A percentile compares a stretch with the other conserved stretches of the same genome.
phyloP scores from a whole-genome alignment of 2,888 invertebrate species.

The Saturnia pavonia region DNA sequence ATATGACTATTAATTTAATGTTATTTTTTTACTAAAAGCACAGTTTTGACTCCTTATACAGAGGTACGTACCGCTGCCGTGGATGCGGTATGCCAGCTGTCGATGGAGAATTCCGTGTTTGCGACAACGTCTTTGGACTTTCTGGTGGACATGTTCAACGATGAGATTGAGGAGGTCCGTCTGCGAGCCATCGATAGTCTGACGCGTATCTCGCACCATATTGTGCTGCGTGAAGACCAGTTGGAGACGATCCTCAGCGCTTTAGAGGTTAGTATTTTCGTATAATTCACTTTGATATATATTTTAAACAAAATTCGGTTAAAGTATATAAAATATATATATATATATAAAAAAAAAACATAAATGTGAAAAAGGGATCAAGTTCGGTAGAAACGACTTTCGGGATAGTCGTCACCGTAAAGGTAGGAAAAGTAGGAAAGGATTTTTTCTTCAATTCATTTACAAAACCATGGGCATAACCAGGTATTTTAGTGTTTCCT shows the following conservation, averaged over 20 bases:
- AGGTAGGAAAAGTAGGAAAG: no score
- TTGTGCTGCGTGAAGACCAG: constrained; percentile 96
- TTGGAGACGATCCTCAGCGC: constrained; percentile 97
- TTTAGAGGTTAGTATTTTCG: constrained; percentile 85
- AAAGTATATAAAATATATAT: no score
- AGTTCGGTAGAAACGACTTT: no score
- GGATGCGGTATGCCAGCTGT: constrained; percentile 94
- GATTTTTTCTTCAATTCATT: no score
- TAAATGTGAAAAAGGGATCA: no score
- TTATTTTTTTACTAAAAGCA: not conserved
- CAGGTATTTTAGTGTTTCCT: no score
- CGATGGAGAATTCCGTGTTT: constrained; percentile 91
- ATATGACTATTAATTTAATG: no score
- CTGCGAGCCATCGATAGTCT: constrained; percentile 97
- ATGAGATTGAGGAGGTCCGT: constrained; percentile 98
- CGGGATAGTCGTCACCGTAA: no score
- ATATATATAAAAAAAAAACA: no score
- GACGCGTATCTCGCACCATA: constrained; percentile 93
- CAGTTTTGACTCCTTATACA: constrained; percentile 36
- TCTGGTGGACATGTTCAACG: constrained; percentile 99
- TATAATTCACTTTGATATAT: no score
- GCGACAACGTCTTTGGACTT: constrained; percentile 96
- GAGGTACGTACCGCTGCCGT: constrained; percentile 98
- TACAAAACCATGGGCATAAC: no score
- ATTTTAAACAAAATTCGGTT: no score